Conservation (phyloP, 2,113 vertebrate genomes). For the Elachura formosa region DNA sequence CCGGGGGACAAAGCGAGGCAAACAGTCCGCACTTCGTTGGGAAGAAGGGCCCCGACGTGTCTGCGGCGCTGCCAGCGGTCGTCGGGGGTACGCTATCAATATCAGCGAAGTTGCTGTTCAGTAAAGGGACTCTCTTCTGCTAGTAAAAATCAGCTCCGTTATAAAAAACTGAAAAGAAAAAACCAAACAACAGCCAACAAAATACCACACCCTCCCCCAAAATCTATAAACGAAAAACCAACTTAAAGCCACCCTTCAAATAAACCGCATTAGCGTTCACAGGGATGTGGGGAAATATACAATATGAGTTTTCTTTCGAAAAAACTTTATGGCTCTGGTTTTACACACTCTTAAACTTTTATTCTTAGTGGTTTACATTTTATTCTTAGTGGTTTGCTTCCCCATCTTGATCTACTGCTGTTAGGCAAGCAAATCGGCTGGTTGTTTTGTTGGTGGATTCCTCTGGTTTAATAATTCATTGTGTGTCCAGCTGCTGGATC, state of each 20-base stretch:
- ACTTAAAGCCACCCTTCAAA: background rate
- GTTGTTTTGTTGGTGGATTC: background rate
- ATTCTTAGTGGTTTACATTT: background rate
- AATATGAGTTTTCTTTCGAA: background rate
- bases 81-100: no score
- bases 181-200: no score
- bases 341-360: background rate
- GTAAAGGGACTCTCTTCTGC: background rate
- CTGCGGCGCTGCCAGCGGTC: background rate
- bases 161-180: no score
- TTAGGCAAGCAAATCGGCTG: background rate
- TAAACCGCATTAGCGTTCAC: accelerated
- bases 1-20: background rate
- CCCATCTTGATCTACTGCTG: background rate
- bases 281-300: background rate
- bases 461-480: background rate
- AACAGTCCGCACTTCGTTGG: accelerated
- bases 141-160: background rate
- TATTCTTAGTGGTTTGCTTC: background rate
- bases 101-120: background rate
- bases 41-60: background rate
- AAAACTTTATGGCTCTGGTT: background rate
- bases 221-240: background rate
- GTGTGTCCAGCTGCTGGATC: background rate
- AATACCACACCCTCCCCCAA: background rate